Conservation (phyloP, 2,888 invertebrate species). For the Pilophorus perplexus region DNA sequence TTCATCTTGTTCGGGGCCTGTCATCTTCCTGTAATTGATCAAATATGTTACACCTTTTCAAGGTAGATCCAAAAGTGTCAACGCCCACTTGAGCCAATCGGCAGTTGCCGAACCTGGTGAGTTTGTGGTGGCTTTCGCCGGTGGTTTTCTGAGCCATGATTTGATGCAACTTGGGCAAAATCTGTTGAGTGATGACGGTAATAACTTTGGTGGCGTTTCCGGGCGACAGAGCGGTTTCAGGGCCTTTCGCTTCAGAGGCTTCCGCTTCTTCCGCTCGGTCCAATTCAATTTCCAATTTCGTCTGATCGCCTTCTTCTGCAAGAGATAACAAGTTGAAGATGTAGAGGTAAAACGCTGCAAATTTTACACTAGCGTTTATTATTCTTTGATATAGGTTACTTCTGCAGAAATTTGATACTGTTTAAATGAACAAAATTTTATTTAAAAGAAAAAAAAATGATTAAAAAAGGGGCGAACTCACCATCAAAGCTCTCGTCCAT, state of each 20-base stretch:
- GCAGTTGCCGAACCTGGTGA: slow-evolving; percentile 50
- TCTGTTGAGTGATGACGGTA: slow-evolving; percentile 63
- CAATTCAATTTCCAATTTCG: slow-evolving; percentile 46
- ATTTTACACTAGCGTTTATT: too few species aligned
- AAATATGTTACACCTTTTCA: background rate
- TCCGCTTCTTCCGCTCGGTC: slow-evolving; percentile 53
- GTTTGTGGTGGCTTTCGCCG: slow-evolving; percentile 73
- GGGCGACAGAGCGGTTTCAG: slow-evolving; percentile 30
- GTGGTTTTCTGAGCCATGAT: slow-evolving; percentile 66
- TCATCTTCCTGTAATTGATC: slow-evolving; percentile 56
- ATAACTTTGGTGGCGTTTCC: slow-evolving; percentile 69
- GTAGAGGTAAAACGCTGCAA: too few species aligned
- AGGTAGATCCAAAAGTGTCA: background rate
- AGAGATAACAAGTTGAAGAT: slow-evolving; percentile 50
- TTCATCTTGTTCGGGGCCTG: slow-evolving; percentile 73
- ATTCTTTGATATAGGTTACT: too few species aligned
- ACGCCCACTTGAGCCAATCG: background rate
- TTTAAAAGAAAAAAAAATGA: too few species aligned
- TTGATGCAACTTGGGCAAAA: slow-evolving; percentile 79
- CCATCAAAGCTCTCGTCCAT: too few species aligned
- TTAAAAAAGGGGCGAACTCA: too few species aligned
- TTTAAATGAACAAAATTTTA: too few species aligned
- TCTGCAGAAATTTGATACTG: too few species aligned
- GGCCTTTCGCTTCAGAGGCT: slow-evolving; percentile 49
- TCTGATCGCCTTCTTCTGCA: slow-evolving; percentile 51